Evolutionary conservation across 2,797 vertebrate species (phyloP).

Genomic region (Dicrostonyx torquatus): DNA sequence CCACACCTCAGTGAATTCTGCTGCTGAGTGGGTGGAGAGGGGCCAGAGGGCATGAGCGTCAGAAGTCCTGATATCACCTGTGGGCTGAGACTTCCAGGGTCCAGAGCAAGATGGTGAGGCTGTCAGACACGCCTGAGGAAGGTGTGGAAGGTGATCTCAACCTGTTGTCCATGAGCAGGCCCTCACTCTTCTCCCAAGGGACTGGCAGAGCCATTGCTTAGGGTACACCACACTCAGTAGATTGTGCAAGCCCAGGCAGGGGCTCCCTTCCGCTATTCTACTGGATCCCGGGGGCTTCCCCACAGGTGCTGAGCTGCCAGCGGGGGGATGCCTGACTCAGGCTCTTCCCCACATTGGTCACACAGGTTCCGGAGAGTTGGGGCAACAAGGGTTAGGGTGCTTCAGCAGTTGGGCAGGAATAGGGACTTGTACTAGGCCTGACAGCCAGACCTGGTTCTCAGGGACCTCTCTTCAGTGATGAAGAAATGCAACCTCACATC

Average conservation of each 20-base stretch:
- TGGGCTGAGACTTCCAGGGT: not conserved
- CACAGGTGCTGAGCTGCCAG: not conserved
- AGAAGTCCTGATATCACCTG: not conserved
- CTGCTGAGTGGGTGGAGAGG: not conserved
- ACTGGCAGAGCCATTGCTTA: not conserved
- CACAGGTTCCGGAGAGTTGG: not conserved
- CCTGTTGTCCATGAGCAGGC: rapidly evolving
- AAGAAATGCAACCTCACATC: not conserved
- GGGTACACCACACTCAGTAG: not conserved
- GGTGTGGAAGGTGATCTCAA: not conserved
- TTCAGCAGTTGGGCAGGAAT: not conserved
- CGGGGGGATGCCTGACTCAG: not conserved
- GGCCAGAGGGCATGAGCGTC: not conserved
- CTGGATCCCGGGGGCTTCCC: not conserved
- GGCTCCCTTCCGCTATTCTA: not conserved
- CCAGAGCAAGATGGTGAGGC: no score
- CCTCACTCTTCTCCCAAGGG: not conserved
- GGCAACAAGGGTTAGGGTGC: not conserved
- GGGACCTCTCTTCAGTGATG: not conserved
- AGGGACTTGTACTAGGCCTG: not conserved
- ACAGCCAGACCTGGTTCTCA: not conserved
- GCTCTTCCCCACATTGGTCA: conserved; percentile 24
- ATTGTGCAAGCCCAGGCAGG: not conserved
- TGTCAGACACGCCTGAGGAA: not conserved
- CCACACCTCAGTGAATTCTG: not conserved